A percentile compares a stretch with the other conserved stretches of the same genome.
These are phyloP conservation scores for Sebastes oblongus DNA, from an alignment of 2,797 vertebrate genomes.

Conservation along the genomic window DNA sequence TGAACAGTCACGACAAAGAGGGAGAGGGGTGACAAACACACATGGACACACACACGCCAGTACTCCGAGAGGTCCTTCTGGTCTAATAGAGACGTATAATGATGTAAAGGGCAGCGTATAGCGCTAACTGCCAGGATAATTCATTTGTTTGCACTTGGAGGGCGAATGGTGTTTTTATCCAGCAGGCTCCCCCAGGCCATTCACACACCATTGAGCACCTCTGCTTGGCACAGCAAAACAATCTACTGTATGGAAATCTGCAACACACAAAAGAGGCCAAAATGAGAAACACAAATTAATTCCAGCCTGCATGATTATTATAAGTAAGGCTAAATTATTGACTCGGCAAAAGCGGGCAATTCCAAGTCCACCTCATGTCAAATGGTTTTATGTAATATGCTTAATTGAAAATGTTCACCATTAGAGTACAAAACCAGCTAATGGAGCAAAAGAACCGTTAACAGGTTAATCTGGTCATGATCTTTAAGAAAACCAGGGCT, in stretches of 20 bases:
- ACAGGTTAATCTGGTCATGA: not conserved
- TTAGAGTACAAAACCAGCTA: not conserved
- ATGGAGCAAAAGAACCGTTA: not conserved
- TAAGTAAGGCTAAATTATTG: not conserved
- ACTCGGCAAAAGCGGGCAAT: not conserved
- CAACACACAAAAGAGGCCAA: not conserved
- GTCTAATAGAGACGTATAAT: slow-evolving; percentile 43
- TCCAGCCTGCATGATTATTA: not conserved
- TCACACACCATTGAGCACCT: slow-evolving; percentile 22
- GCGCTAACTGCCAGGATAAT: slow-evolving; percentile 43
- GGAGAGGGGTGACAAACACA: not conserved
- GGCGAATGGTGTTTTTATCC: slow-evolving; percentile 43
- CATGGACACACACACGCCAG: not conserved
- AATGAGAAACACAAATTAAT: not conserved
- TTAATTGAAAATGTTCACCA: not conserved
- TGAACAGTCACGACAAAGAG: slow-evolving; percentile 37
- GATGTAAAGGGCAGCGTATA: not conserved
- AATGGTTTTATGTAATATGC: not conserved
- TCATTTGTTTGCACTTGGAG: slow-evolving; percentile 43
- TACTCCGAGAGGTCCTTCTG: slow-evolving; percentile 12
- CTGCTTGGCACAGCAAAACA: slow-evolving; percentile 26
- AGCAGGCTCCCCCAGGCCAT: slow-evolving; percentile 31
- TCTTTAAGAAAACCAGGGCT: not conserved
- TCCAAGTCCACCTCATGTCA: not conserved
- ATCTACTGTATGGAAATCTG: slow-evolving; percentile 21